Evolutionary conservation across 2,113 vertebrate genomes (phyloP), one percentile per base, ranked within the genome.

Genomic region (Erythrocebus patas): DNA sequence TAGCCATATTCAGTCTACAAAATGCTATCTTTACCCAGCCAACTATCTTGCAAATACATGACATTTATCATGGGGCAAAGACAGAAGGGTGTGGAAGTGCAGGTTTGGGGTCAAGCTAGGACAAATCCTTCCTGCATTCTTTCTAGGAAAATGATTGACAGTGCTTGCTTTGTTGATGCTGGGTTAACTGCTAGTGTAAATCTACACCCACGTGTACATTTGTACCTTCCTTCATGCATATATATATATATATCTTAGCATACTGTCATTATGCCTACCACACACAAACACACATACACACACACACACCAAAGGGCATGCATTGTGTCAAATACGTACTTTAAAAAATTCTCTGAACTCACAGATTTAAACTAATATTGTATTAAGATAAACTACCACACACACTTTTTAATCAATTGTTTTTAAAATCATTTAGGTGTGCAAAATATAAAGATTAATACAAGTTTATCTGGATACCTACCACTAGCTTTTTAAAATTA

Each of bases 311-410:
- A 13, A 85, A 8, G 48, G 11, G 73, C 25, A 32, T 72, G 17
- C 6, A n/a, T 84, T 88, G 86, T 88, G 32, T 92, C 35, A 91
- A 25, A 66, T 88, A 79, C 5, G 8, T 50, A 48, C 38, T 86
- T 95, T 93, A 35, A 89, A 30, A 82, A 96, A 76, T 30, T 45
- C 3, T 35, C 23, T 57, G 12, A 93, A 79, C n/a, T 87, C 5
- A 76, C 8, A 92, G 55, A 66, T 52, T 70, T 43, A 95, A 64
- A 79, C 23, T n/a, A 23, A 40, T 70, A 12, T 92, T 90, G 93
- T 72, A 57, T 78, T 87, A 79, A 76, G 20, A 89, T 73, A 64
- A 94, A 12, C 43, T 76, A 7, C 32, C 61, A 0, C 8, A 64
- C 38, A 64, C 3, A 52, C 4, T 32, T 95, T 88, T 87, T 50